phyloP scores from a whole-genome alignment of 2,113 vertebrate genomes.

The Mungos mungo region DNA sequence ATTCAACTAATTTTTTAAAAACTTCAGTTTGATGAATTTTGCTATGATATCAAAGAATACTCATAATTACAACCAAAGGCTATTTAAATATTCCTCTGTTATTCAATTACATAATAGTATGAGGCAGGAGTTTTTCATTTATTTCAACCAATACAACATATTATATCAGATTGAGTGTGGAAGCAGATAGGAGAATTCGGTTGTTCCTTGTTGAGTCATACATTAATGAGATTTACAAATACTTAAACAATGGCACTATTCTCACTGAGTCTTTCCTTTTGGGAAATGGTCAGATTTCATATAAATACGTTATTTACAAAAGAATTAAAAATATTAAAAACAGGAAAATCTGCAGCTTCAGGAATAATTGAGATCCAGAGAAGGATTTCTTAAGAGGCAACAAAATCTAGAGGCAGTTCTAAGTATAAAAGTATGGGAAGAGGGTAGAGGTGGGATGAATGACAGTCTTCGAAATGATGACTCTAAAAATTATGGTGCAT shows the following conservation, averaged over 20 bases:
- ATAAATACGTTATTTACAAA: not conserved
- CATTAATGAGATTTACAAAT: not conserved
- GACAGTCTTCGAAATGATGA: not conserved
- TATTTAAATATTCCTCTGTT: not conserved
- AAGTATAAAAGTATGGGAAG: not conserved
- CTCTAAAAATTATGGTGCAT: not conserved
- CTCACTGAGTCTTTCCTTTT: not conserved
- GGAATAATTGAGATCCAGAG: not conserved
- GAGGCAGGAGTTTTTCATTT: not conserved
- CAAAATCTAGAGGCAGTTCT: not conserved
- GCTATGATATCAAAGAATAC: not conserved
- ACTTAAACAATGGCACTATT: not conserved
- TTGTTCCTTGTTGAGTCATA: not conserved
- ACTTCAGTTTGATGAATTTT: not conserved
- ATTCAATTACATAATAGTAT: not conserved
- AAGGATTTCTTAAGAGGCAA: not conserved
- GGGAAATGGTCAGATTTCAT: not conserved
- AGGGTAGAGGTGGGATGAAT: not conserved
- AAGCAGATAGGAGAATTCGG: not conserved
- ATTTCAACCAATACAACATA: not conserved
- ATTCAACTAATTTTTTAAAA: not conserved
- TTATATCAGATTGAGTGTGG: not conserved
- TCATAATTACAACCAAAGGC: not conserved
- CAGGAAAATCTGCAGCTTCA: not conserved
- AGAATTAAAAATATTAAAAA: not conserved